Evolutionary conservation across 53 echinoderm and acorn worm species (phyloP).

Genomic region (Glandiceps talaboti): DNA sequence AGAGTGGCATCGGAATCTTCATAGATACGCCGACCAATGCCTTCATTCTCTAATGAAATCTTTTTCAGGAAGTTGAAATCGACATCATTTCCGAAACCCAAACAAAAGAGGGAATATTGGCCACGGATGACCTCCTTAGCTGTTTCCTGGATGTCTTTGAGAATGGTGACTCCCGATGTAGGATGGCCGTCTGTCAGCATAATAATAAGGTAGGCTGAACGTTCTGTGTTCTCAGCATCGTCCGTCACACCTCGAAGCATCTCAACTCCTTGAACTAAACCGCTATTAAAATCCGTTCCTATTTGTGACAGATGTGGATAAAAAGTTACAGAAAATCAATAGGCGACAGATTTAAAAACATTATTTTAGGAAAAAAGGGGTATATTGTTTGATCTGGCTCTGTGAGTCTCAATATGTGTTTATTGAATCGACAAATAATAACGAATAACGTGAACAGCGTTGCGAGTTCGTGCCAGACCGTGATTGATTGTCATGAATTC

Average conservation of each 20-base stretch:
- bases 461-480: too few relatives aligned
- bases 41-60: slow-evolving; percentile 59
- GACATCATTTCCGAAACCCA: slow-evolving; percentile 71
- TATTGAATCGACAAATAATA: too few relatives aligned
- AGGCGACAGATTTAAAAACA: too few relatives aligned
- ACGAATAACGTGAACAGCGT: too few relatives aligned
- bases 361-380: too few relatives aligned
- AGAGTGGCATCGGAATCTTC: slow-evolving; percentile 56
- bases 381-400: too few relatives aligned
- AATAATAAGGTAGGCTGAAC: slow-evolving; percentile 55
- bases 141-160: slow-evolving; percentile 27
- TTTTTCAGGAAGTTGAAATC: slow-evolving; percentile 61
- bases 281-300: slow-evolving; percentile 70
- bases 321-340: too few relatives aligned
- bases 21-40: slow-evolving; percentile 62
- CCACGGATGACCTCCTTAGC: slow-evolving; percentile 28
- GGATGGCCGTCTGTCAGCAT: slow-evolving; percentile 84
- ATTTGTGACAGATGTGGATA: too few relatives aligned
- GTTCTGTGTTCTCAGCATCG: slow-evolving; percentile 31
- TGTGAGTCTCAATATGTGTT: too few relatives aligned
- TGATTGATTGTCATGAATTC: too few relatives aligned
- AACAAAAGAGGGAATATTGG: slow-evolving; percentile 50
- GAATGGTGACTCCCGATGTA: slow-evolving; percentile 34
- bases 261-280: slow-evolving; percentile 31
- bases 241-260: slow-evolving; percentile 17